Evolutionary conservation across 1,140 invertebrate species (phyloP), one percentile per base, ranked within the genome.

Genomic region (Drosophila micromelanica): DNA sequence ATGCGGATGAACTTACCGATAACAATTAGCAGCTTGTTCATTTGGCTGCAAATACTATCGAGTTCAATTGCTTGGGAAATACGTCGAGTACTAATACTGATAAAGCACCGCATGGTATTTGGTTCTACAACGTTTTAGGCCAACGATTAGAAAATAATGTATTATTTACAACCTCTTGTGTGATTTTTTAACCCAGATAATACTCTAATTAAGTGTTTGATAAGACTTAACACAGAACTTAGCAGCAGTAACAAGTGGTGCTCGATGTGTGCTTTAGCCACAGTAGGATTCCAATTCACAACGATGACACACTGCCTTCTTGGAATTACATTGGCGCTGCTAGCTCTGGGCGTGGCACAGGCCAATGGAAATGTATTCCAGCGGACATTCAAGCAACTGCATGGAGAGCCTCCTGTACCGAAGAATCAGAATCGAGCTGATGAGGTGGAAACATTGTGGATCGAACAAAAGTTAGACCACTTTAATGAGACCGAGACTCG

Each of bases 401-500:
- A 90, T 20, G 56, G 54, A 9, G 81, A 90, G 43, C 90, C 90
- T 3, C 69, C 62, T 12, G 23, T 79, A 38, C 72, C 72, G 1
- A 5, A 42, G 2, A 46, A 32, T 20, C 78, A 78, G 17, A 82
- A 55, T 43, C 71, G 91, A 13, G 84, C 76, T 12, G 85, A 87
- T 72, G 46, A 46, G 37, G 84, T 90, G 8, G 51, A 82, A 60
- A 90, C 85, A 8, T 32, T 80, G 15, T 90, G 80, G 87, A 92
- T 92, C 42, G 90, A 91, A 63, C 91, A 92, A 59, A 80, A 92
- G 45, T 73, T 96, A 13, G 95, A 97, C 85, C 95, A 97, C 90
- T 97, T 96, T 76, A 94, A 96, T 91, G 93, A 93, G 3, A 92
- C 93, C 5, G 94, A 96, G 71, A 92, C 91, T n/a, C 92, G 93